Evolutionary conservation across 1,140 invertebrate species (phyloP), one percentile per base, ranked within the genome.

Genomic region (Sarcophaga bullata): DNA sequence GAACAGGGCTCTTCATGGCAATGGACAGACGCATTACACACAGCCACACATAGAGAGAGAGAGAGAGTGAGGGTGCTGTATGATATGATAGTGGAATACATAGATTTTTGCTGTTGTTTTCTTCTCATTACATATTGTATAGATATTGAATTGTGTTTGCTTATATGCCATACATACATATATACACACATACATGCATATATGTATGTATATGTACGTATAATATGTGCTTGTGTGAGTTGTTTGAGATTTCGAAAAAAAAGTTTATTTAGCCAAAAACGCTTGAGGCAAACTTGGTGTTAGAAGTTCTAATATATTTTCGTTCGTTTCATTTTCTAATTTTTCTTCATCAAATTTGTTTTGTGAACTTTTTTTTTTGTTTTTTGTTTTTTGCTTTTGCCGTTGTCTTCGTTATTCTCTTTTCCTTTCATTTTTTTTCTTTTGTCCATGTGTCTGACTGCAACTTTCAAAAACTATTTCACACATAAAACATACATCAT

Each of bases 301-400:
- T 76, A n/a, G 8, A 76, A 47, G 47, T 76, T 75, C 46, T 8
- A 46, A 15, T 47, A 13, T 75, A 49, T 17, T 76, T 76, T 76
- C 8, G 6, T 73, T 73, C 47, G 8, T 46, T 76, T 76, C 73
- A 76, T 76, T 48, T 48, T 76, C 73, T 76, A 76, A 76, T 76
- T 76, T 76, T 76, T 76, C 73, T 76, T 76, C 73, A 47, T 76
- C 73, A 76, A 76, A 76, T 76, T 76, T 76, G 47, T 76, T 76
- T 76, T 76, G 25, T 76, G 73, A 76, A 25, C 37, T 72, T 25
- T 72, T 72, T 72, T 11, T 72, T 72, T n/a, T 49, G n/a, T n/a
- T n/a, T n/a, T n/a, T n/a, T n/a, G n/a, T 46, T 49, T 49, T 46
- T 47, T 48, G 46, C 48, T 75, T 75, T 72, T 37, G 25, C 62